Conservation (phyloP, 1,140 invertebrate species). For the Drosophila arizonae region DNA sequence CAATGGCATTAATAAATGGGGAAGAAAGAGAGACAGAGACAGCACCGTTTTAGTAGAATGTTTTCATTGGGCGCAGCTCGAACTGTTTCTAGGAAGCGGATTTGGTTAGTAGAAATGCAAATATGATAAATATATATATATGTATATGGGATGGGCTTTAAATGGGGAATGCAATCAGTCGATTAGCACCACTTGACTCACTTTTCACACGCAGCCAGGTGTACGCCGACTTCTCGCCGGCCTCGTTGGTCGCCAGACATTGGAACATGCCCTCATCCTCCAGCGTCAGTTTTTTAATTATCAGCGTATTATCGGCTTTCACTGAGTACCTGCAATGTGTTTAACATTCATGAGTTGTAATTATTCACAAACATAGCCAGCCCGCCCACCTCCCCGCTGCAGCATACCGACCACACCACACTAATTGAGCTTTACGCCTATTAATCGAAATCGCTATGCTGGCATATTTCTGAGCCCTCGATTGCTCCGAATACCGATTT, state of each 20-base stretch:
- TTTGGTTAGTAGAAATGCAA: slow-evolving; percentile 13
- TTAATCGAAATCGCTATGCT: no score
- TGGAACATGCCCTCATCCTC: slow-evolving; percentile 97
- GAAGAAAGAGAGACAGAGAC: slow-evolving; percentile 15
- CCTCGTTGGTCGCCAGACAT: slow-evolving; percentile 94
- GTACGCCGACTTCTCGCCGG: slow-evolving; percentile 93
- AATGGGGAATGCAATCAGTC: not conserved
- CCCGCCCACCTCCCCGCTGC: no score
- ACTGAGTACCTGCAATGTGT: slow-evolving; percentile 50
- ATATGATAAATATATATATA: not conserved
- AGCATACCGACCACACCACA: no score
- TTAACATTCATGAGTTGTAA: not conserved
- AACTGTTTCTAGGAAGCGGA: not conserved
- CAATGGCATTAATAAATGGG: not conserved
- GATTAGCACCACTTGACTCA: slow-evolving; percentile 85
- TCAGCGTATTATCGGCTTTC: slow-evolving; percentile 90
- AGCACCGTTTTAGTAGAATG: slow-evolving; percentile 35
- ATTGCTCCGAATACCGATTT: no score
- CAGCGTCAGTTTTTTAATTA: slow-evolving; percentile 91
- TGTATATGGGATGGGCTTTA: not conserved
- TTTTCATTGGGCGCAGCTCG: slow-evolving; percentile 3
- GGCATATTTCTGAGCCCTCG: no score
- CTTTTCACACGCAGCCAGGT: slow-evolving; percentile 98
- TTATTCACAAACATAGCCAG: not conserved
- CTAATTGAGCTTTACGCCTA: no score